Conservation (phyloP, 1,140 invertebrate genomes). For the Halyomorpha halys region DNA sequence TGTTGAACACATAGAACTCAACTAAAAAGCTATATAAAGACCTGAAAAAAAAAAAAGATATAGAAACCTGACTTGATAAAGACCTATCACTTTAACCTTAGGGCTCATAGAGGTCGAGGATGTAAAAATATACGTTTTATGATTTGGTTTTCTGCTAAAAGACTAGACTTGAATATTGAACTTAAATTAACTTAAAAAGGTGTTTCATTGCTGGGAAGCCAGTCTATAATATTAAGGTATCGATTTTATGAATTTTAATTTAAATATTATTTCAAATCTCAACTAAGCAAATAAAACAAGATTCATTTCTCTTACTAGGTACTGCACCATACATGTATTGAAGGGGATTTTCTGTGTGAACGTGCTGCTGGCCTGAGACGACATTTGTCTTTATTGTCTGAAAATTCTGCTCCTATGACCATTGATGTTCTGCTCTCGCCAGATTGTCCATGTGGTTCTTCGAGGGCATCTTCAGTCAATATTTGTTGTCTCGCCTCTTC, state of each 20-base stretch:
- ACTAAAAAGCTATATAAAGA: no score
- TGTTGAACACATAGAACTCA: no score
- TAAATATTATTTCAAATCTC: background rate
- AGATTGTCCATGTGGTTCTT: slow-evolving; percentile 50
- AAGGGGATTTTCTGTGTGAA: slow-evolving; percentile 38
- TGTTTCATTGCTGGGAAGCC: no score
- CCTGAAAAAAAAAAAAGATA: no score
- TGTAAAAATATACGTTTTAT: no score
- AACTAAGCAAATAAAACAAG: background rate
- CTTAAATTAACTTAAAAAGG: no score
- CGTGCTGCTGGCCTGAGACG: slow-evolving; percentile 43
- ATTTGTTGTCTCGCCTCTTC: slow-evolving; percentile 40
- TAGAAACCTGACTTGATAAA: no score
- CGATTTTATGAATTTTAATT: background rate
- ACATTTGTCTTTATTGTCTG: slow-evolving; percentile 45
- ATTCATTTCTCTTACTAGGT: background rate
- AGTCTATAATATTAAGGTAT: background rate
- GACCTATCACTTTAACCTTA: no score
- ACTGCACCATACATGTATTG: slow-evolving; percentile 5
- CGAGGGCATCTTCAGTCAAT: slow-evolving; percentile 38
- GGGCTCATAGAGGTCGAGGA: no score
- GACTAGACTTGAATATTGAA: no score
- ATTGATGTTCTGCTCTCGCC: slow-evolving; percentile 63
- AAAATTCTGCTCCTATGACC: slow-evolving; percentile 51
- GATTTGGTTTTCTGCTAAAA: no score